Evolutionary conservation across 2,797 vertebrate genomes (phyloP).

Genomic region (Acanthornis magna): DNA sequence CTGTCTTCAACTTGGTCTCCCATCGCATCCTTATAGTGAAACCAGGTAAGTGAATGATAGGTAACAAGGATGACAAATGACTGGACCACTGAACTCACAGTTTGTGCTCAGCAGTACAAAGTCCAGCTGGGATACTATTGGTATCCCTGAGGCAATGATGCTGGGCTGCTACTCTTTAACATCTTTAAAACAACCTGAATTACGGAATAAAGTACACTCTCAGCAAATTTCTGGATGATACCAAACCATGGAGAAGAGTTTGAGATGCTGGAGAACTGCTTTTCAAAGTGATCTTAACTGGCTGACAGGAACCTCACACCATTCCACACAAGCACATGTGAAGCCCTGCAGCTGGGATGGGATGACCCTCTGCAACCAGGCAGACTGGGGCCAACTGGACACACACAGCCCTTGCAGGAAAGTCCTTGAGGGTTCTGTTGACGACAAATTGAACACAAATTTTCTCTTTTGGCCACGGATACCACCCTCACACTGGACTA

Average conservation of each 20-base stretch:
- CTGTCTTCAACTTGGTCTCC: neutral
- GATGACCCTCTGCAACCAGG: neutral
- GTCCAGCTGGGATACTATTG: neutral
- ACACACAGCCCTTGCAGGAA: neutral
- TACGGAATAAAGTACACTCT: neutral
- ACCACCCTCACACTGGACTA: neutral
- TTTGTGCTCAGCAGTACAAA: neutral
- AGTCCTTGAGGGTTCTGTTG: neutral
- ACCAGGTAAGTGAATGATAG: neutral
- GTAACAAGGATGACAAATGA: neutral
- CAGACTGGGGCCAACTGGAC: neutral
- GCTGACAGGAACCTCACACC: neutral
- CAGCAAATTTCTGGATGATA: neutral
- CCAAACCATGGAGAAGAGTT: neutral
- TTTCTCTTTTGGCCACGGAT: neutral
- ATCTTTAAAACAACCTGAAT: neutral
- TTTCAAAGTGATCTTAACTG: neutral
- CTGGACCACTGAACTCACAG: neutral
- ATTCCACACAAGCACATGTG: neutral
- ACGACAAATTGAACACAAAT: neutral
- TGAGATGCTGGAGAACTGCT: neutral
- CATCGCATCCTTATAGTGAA: neutral
- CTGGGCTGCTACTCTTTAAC: neutral
- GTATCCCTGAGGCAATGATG: neutral
- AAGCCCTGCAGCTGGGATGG: neutral